phyloP scores from a whole-genome alignment of 2,888 invertebrate species.

The Caenorhabditis parvicauda region DNA sequence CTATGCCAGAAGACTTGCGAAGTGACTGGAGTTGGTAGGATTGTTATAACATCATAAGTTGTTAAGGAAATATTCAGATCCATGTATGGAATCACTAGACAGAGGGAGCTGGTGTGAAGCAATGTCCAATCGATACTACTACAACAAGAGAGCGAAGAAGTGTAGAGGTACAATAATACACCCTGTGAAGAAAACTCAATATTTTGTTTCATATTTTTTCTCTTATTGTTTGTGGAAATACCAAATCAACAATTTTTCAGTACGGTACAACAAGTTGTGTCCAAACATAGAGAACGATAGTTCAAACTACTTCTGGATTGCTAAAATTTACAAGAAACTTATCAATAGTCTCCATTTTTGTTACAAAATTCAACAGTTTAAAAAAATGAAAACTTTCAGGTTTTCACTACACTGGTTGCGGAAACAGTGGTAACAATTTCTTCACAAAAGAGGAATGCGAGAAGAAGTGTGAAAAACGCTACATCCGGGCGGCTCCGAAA shows the following conservation, averaged over 20 bases:
- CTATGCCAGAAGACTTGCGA: conserved; percentile 55
- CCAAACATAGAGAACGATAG: no score
- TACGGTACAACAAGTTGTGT: no score
- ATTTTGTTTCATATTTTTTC: no score
- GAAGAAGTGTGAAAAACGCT: conserved; percentile 23
- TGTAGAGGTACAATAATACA: no score
- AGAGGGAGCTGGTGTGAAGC: conserved; percentile 56
- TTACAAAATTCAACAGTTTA: no score
- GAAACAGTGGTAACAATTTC: conserved; percentile 51
- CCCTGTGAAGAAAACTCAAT: no score
- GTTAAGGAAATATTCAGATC: conserved; percentile 28
- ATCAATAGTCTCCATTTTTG: no score
- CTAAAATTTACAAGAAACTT: no score
- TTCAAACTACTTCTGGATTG: no score
- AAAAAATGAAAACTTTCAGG: no score
- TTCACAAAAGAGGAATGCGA: conserved; percentile 45
- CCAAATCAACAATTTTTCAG: no score
- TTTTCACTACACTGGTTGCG: conserved; percentile 62
- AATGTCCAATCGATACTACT: conserved; percentile 49
- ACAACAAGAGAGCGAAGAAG: conserved; percentile 30
- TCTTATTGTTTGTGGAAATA: no score
- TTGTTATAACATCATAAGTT: not conserved
- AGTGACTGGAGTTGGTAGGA: conserved; percentile 29
- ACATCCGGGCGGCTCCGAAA: conserved; percentile 9
- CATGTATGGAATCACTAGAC: conserved; percentile 51